Base-by-base conservation (phyloP, 2,797 vertebrate species). In the Loriculus beryllinus region DNA sequence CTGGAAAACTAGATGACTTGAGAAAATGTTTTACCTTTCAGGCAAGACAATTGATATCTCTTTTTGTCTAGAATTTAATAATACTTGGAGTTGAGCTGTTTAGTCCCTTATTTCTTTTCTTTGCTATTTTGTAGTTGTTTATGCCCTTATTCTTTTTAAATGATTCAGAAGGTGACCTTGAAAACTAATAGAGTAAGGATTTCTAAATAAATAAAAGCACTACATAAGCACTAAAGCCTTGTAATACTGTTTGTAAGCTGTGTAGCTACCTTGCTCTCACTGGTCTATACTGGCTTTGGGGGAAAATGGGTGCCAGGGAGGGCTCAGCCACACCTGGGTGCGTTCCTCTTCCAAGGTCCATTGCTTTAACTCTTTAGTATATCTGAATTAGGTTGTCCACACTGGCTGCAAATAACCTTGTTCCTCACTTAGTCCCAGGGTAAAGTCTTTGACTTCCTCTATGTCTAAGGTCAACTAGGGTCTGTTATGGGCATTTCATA, bases 261-360 rank as follows among this genome's bases (percentile, higher is more conserved):
- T 43, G 18, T 48, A 47, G 37, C 45, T 10, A 23, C 31, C 19
- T 65, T 71, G 23, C 12, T 56, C 14, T 56, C 65, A 84, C 7
- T 21, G n/a, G 4, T 42, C 12, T 51, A 67, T 65, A 45, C 7
- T 0, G 1, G 10, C 5, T 31, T 1, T 1, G 0, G 35, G 4
- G 10, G 10, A 2, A 3, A 29, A 4, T 12, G 14, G 7, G 14
- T 59, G 26, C 5, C 51, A 81, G 7, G 9, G 31, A 62, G 20
- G 9, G 8, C 33, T 77, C 48, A 57, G 35, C 8, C 3, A 1
- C 5, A 23, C 13, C 5, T 28, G 19, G 8, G 14, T 29, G 8
- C 1, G 0, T 62, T 56, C 5, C 14, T 12, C 5, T 22, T 47
- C 48, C 31, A 71, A 26, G 20, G 8, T 70, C 10, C 31, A 39